Conservation (phyloP, 2,113 vertebrate species). For the Halcyon senegalensis region DNA sequence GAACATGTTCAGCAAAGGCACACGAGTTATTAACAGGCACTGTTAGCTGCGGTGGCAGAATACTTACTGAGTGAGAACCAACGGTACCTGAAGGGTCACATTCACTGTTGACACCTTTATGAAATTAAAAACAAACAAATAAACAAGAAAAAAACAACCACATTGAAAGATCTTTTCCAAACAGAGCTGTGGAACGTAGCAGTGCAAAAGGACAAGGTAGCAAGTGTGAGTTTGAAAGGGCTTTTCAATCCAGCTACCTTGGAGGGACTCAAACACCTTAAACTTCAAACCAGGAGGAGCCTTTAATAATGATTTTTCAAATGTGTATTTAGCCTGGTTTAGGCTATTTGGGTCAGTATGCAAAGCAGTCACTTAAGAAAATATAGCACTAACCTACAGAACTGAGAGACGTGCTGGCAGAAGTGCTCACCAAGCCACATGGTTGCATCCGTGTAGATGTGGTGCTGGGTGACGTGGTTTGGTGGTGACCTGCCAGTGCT, state of each 20-base stretch:
- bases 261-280: background rate
- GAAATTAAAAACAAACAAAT: background rate
- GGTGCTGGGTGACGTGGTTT: too few relatives aligned
- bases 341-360: background rate
- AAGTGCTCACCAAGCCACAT: background rate
- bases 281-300: background rate
- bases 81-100: conserved; percentile 83
- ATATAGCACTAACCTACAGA: background rate
- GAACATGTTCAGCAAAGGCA: background rate
- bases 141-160: background rate
- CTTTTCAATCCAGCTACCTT: fast-evolving
- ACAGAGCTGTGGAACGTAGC: background rate
- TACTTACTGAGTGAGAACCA: conserved; percentile 80
- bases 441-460: too few relatives aligned
- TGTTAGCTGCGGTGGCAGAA: background rate
- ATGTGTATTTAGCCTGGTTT: background rate
- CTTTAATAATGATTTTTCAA: background rate
- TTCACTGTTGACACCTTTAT: conserved; percentile 52
- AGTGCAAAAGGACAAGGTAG: background rate
- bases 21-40: background rate
- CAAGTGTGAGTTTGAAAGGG: background rate
- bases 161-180: background rate
- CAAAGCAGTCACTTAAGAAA: background rate
- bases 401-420: background rate
- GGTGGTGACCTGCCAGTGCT: too few relatives aligned